Conservation (phyloP, 2,888 invertebrate species). For the Acrobasis consociella region DNA sequence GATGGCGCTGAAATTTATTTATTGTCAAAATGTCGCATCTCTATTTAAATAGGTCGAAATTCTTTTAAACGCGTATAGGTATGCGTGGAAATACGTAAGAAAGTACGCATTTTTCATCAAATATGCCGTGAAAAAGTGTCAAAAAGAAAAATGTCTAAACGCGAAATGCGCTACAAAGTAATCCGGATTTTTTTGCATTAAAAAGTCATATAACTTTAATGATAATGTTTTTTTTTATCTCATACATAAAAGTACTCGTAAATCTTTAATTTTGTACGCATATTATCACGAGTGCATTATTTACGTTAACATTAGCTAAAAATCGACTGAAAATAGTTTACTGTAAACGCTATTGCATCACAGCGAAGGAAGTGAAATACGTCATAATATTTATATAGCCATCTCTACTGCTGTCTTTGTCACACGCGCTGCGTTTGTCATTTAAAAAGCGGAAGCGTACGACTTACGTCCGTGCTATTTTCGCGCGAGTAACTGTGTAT, state of each 20-base stretch:
- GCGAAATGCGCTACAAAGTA: background rate
- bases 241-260: background rate
- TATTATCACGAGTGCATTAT: background rate
- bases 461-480: conserved; percentile 49
- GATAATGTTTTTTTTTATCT: background rate
- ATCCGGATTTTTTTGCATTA: too few species aligned
- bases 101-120: background rate
- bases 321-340: conserved; percentile 76
- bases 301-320: conserved; percentile 56
- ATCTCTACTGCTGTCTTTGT: conserved; percentile 70
- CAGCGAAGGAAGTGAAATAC: conserved; percentile 81
- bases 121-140: too few species aligned
- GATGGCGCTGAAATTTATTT: conserved; percentile 56
- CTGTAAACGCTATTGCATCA: conserved; percentile 79
- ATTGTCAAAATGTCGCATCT: background rate
- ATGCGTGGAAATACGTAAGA: background rate
- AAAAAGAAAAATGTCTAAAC: background rate
- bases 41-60: conserved; percentile 1
- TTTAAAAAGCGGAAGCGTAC: conserved; percentile 53
- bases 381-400: conserved; percentile 80
- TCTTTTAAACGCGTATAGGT: too few species aligned
- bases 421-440: conserved; percentile 57
- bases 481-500: conserved; percentile 45
- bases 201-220: too few species aligned
- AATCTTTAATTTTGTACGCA: background rate